phyloP scores from a whole-genome alignment of 1,140 invertebrate species.

The Protaetia brevitarsis region DNA sequence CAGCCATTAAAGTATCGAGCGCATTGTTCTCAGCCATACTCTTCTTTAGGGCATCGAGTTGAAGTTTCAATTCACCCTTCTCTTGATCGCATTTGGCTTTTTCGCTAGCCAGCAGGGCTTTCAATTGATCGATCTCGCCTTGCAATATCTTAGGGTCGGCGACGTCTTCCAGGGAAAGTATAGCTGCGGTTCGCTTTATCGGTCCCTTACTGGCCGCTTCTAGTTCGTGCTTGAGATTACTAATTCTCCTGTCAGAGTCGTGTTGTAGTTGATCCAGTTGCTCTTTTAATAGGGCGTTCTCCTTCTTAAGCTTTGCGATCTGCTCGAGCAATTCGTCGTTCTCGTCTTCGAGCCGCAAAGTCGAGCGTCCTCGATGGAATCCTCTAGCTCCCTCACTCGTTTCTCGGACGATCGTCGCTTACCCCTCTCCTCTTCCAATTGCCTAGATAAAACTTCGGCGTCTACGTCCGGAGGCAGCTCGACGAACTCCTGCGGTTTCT shows the following conservation, averaged over 20 bases:
- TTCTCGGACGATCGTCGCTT: background rate
- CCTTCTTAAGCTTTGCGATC: slow-evolving; percentile 24
- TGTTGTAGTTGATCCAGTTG: slow-evolving; percentile 22
- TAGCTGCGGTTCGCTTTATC: background rate
- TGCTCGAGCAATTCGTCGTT: slow-evolving; percentile 21
- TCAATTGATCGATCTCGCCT: background rate
- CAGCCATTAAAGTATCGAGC: slow-evolving; percentile 26
- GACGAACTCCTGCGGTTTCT: background rate
- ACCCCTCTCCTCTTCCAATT: slow-evolving; percentile 1
- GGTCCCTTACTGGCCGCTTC: background rate
- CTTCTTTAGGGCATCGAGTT: background rate
- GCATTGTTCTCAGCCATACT: slow-evolving; percentile 18
- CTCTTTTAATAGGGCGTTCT: slow-evolving; percentile 23
- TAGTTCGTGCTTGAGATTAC: background rate
- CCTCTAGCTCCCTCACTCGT: background rate
- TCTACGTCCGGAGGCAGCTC: background rate
- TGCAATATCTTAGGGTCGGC: background rate
- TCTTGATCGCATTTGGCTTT: slow-evolving; percentile 1
- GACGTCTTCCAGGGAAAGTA: background rate
- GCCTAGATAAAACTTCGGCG: background rate
- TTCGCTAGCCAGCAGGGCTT: background rate
- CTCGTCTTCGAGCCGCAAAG: background rate
- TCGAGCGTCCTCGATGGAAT: background rate
- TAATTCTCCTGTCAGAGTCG: background rate
- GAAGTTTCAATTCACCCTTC: background rate